Base-by-base conservation (phyloP, 2,888 invertebrate species). In the Cyrtodaria siliqua region DNA sequence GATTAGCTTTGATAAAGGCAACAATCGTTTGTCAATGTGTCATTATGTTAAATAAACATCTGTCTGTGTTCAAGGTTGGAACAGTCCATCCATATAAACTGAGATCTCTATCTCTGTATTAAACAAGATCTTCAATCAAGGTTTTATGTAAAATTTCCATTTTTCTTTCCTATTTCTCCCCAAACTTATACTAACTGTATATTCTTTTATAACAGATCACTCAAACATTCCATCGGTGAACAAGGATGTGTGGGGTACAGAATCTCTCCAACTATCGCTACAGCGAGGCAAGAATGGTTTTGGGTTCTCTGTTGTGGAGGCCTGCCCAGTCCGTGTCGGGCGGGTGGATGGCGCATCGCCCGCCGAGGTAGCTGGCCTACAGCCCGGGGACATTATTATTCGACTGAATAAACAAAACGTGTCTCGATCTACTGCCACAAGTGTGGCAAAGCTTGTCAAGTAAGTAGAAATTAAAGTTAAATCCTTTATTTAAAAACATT, bases 301-400 rank as follows among this genome's bases (percentile, higher is more conserved):
- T 82, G 92, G 92, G 1, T 92, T 92, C 78, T 89, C 91, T 4
- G 90, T 92, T 14, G 83, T 89, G 3, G 92, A 92, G 49, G 89
- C 88, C 14, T 90, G 91, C 71, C 92, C 92, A 16, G 92, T 90
- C 9, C 84, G 86, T 52, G 89, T 92, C 18, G 90, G 92, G 27
- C 79, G 91, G 72, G 90, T 92, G 4, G 92, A 92, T 66, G 82
- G 87, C 14, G 91, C 87, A 26, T 91, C 91, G 14, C 89, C 90
- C 4, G 92, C 92, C 8, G 87, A 88, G 47, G 70, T 70, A 20
- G 86, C 89, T 6, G 91, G 92, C 0, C 82, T 92, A 1, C 83
- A 85, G 72, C 85, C 86, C 29, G 91, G 90, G 12, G 92, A 92
- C 70, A 84, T 83, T 61, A 90, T 92, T 63, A 84, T 91, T 29